Base-by-base conservation (phyloP, 2,797 vertebrate species). In the Poecilia wingei region DNA sequence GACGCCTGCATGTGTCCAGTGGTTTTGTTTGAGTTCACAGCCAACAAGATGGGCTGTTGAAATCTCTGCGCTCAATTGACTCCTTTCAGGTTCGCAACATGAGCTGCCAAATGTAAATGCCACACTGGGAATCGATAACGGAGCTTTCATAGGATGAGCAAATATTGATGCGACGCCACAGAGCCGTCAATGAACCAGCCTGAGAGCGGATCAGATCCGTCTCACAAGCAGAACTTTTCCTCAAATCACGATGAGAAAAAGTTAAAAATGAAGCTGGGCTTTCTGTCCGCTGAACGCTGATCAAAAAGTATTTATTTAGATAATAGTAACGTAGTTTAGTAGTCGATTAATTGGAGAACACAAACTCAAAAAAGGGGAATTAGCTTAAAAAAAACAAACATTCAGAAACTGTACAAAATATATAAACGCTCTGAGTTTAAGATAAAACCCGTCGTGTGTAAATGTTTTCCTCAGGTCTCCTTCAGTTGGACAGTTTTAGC, bases 21-120 rank as follows among this genome's bases (percentile, higher is more conserved):
- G 36, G 18, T 68, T 68, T 68, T 41, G 18, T 68, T 68, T 41
- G 18, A 68, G 64, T 22, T 41, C 39, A 22, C 36, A 68, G 36
- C 64, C 36, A 66, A 12, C 33, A 25, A 16, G 64, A 41, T 20
- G 64, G 3, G 64, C 18, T 22, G 64, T 5, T 68, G 10, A 25
- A 68, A 39, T 20, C 36, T 3, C 0, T 39, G 7, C 1, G 18
- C 20, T 68, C 36, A 39, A 68, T 39, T 68, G 64, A 41, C 36
- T 68, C 36, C 64, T 68, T 41, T 68, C 64, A 68, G 41, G 64
- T 68, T 68, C 64, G 9, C 33, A 41, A 41, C 64, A 64, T 33
- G 61, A 36, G 61, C 61, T 36, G 31, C 33, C 61, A 36, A 20
- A 64, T 36, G 61, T 64, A 64, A 64, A 64, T 64, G 61, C 6